Evolutionary conservation across 2,888 invertebrate genomes (phyloP).

Genomic region (Flexamia atlantica): DNA sequence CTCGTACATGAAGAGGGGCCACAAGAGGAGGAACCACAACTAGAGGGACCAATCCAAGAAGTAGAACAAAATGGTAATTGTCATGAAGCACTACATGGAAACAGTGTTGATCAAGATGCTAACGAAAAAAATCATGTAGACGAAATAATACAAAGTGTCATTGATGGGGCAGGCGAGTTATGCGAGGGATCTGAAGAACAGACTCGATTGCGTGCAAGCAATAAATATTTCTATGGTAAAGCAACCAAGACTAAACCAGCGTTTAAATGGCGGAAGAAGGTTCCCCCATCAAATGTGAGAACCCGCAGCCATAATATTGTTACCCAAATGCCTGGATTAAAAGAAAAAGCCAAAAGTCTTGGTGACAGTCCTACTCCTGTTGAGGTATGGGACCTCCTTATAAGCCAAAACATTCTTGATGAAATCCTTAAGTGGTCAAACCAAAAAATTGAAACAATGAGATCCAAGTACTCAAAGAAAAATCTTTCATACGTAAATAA

Average conservation of each 20-base stretch:
- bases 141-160: no score
- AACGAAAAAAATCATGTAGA: slow-evolving; percentile 4
- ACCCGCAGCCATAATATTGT: slow-evolving; percentile 27
- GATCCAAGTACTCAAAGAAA: background rate
- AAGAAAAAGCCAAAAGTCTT: slow-evolving; percentile 2
- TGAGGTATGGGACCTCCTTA: slow-evolving; percentile 21
- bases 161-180: slow-evolving; percentile 1
- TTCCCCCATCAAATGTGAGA: background rate
- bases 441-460: slow-evolving; percentile 11
- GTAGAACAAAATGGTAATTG: no score
- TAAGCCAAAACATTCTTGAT: slow-evolving; percentile 27
- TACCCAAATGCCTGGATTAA: slow-evolving; percentile 3
- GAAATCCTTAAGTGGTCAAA: slow-evolving; percentile 43
- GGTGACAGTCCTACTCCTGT: background rate
- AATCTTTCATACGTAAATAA: background rate
- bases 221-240: slow-evolving; percentile 31
- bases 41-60: no score
- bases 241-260: slow-evolving; percentile 23
- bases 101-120: background rate
- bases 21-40: no score
- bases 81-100: no score
- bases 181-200: no score
- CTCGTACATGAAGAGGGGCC: no score
- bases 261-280: slow-evolving; percentile 23
- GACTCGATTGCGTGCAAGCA: background rate